These are phyloP conservation scores for Carassius gibelio DNA, from an alignment of 2,113 vertebrate species.

Conservation along the genomic window DNA sequence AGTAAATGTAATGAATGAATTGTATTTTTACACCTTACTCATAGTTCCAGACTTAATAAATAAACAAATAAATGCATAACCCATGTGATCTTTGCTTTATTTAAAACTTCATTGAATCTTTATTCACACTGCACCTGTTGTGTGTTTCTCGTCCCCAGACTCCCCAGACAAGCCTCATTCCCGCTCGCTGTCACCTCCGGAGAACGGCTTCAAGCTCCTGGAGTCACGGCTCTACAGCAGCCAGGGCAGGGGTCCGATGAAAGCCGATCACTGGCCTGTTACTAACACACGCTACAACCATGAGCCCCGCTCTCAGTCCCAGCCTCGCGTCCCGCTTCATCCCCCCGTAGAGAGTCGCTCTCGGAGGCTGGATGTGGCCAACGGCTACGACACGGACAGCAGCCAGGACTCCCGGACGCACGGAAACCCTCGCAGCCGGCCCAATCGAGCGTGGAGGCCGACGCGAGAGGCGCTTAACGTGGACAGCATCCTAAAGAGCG, in stretches of 20 bases:
- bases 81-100: neutral
- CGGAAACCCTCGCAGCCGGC: slow-evolving; percentile 65
- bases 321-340: slow-evolving; percentile 61
- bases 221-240: slow-evolving; percentile 80
- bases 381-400: slow-evolving; percentile 89
- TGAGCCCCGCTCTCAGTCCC: slow-evolving; percentile 59
- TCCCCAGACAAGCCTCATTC: slow-evolving; percentile 74
- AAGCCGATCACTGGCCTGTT: slow-evolving; percentile 68
- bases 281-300: slow-evolving; percentile 65
- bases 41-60: too few species aligned
- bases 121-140: neutral
- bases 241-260: slow-evolving; percentile 83
- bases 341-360: slow-evolving; percentile 43
- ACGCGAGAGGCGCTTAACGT: slow-evolving; percentile 90
- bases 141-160: slow-evolving; percentile 68
- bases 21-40: too few species aligned
- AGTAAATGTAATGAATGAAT: too few species aligned
- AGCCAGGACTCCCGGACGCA: slow-evolving; percentile 82
- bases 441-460: slow-evolving; percentile 83
- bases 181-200: slow-evolving; percentile 81
- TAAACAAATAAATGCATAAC: neutral
- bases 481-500: slow-evolving; percentile 84
- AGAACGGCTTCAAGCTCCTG: slow-evolving; percentile 77
- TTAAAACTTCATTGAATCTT: neutral
- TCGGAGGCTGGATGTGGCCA: slow-evolving; percentile 66